phyloP scores from a whole-genome alignment of 1,140 invertebrate species.

The Magallana angulata region DNA sequence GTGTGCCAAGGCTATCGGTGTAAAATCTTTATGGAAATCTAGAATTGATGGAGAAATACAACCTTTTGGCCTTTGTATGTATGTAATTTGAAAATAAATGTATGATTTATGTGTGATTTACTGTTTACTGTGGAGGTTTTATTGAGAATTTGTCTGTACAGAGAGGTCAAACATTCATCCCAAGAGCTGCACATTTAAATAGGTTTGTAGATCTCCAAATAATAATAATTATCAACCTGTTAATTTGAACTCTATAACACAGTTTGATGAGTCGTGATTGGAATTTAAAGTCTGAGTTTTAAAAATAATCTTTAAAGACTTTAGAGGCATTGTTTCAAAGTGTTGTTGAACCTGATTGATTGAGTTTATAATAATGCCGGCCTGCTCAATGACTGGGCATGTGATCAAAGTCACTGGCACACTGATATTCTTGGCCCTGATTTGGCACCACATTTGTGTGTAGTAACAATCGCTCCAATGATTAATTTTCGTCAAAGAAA shows the following conservation, averaged over 20 bases:
- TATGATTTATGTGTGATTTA: no score
- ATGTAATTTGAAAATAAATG: no score
- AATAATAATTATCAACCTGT: not conserved
- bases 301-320: not conserved
- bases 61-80: no score
- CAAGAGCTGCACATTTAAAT: no score
- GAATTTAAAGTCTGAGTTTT: not conserved
- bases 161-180: no score
- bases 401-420: not conserved
- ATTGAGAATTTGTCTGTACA: no score
- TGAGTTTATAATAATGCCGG: not conserved
- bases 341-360: slow-evolving; percentile 28
- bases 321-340: not conserved
- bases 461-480: not conserved
- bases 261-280: not conserved
- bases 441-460: not conserved
- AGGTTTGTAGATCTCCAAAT: no score
- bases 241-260: not conserved
- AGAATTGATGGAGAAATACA: no score
- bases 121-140: no score
- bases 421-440: not conserved
- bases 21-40: not conserved
- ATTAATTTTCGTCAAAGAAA: slow-evolving; percentile 21
- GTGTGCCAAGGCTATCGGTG: not conserved
- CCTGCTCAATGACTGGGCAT: not conserved